Conservation (phyloP, 2,888 invertebrate species). For the Morpho deidamia region DNA sequence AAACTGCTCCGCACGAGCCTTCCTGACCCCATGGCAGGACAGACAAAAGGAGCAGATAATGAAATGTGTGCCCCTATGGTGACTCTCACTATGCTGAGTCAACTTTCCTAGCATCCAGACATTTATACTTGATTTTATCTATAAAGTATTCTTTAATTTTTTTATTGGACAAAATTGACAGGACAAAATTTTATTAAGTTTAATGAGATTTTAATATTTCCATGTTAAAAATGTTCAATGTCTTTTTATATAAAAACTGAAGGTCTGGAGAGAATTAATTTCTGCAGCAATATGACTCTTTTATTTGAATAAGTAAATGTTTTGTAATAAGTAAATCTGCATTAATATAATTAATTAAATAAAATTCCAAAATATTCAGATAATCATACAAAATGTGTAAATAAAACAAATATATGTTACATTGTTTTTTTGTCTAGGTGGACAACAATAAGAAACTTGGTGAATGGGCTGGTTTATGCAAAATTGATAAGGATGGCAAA, state of each 20-base stretch:
- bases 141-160: background rate
- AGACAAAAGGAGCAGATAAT: conserved; percentile 55
- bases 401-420: too few relatives aligned
- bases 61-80: conserved; percentile 71
- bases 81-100: conserved; percentile 54
- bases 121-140: conserved; percentile 26
- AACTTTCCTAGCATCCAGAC: conserved; percentile 73
- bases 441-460: conserved; percentile 99
- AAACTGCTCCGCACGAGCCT: conserved; percentile 61
- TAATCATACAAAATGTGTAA: too few relatives aligned
- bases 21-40: conserved; percentile 33
- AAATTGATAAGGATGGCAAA: conserved; percentile 99
- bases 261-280: too few relatives aligned
- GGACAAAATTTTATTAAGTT: too few relatives aligned
- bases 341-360: too few relatives aligned
- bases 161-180: background rate
- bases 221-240: too few relatives aligned
- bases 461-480: conserved; percentile 99
- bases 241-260: too few relatives aligned
- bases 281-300: too few relatives aligned
- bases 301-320: too few relatives aligned
- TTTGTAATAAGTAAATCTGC: too few relatives aligned
- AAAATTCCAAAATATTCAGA: too few relatives aligned
- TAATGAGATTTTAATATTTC: too few relatives aligned
- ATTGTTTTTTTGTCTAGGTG: conserved; percentile 70